Conservation (phyloP, 1,140 invertebrate genomes). For the Drosophila bifasciata region DNA sequence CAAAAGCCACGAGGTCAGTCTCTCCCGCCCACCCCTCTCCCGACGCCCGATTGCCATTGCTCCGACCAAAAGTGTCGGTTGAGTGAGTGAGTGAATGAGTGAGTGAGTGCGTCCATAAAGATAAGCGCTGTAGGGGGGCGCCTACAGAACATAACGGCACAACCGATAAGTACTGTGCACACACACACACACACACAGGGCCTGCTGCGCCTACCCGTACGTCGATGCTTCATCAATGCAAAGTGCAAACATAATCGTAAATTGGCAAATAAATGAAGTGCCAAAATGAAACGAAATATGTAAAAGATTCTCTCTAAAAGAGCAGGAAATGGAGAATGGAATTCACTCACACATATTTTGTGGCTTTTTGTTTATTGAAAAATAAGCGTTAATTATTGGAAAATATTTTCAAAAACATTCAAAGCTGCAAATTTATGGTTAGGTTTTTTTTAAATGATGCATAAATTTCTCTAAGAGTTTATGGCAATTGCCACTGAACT, state of each 20-base stretch:
- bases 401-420: too few species aligned
- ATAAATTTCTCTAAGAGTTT: too few species aligned
- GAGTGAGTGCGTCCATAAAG: slow-evolving; percentile 41
- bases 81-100: slow-evolving; percentile 34
- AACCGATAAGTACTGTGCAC: slow-evolving; percentile 29
- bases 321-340: too few species aligned
- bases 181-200: too few species aligned
- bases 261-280: slow-evolving; percentile 38
- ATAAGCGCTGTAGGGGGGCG: slow-evolving; percentile 44
- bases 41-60: too few species aligned
- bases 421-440: too few species aligned
- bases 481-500: too few species aligned
- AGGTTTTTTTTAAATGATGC: too few species aligned
- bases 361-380: too few species aligned
- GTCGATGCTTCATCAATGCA: slow-evolving; percentile 17
- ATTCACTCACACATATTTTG: too few species aligned
- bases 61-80: slow-evolving; percentile 25
- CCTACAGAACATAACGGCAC: slow-evolving; percentile 19
- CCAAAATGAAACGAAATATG: neutral
- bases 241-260: slow-evolving; percentile 28
- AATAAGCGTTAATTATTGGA: too few species aligned
- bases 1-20: slow-evolving; percentile 28
- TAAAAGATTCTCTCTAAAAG: neutral
- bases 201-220: neutral
- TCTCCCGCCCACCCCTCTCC: too few species aligned